Base-by-base conservation (phyloP, 2,797 vertebrate species). In the Peromyscus attwateri region DNA sequence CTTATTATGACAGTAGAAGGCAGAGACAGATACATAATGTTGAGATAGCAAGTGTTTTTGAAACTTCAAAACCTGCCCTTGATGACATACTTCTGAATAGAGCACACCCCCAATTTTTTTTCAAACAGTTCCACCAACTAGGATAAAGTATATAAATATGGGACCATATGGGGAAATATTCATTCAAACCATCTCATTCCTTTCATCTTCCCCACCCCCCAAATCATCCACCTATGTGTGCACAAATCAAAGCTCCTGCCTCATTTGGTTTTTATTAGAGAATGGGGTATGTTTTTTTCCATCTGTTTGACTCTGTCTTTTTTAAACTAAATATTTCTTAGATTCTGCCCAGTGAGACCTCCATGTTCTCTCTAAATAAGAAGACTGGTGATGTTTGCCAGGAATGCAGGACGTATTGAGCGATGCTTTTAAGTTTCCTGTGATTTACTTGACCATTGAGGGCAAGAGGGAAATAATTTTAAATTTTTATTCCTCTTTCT, bases 151-250 rank as follows among this genome's bases (percentile, higher is more conserved):
- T 19, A 70, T 68, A 70, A 71, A 71, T 68, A 71, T n/a, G 19
- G 19, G n/a, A n/a, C 5, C 34, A 37, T 73, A 73, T 19, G 19
- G n/a, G n/a, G n/a, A 37, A n/a, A 73, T 37, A 37, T 73, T 23
- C 9, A 1, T 73, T 40, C 70, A 73, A 37, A 37, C n/a, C 8
- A 73, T 73, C n/a, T 37, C 19, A 73, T 23, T 73, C n/a, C 3
- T 21, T 40, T 40, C 23, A 0, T 37, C 3, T 23, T 10, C 6
- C 17, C n/a, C 16, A 7, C 8, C 8, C 8, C 10, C 23, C 2
- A 37, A 73, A 40, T 23, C 3, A 23, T 73, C 19, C 8, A 40
- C 19, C 8, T 70, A 70, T 6, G 2, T n/a, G 6, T 19, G 34
- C 2, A n/a, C n/a, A 21, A 71, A 37, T 71, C n/a, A 71, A 21